Evolutionary conservation across 2,888 invertebrate species (phyloP).

Genomic region (Andrena haemorrhoa): DNA sequence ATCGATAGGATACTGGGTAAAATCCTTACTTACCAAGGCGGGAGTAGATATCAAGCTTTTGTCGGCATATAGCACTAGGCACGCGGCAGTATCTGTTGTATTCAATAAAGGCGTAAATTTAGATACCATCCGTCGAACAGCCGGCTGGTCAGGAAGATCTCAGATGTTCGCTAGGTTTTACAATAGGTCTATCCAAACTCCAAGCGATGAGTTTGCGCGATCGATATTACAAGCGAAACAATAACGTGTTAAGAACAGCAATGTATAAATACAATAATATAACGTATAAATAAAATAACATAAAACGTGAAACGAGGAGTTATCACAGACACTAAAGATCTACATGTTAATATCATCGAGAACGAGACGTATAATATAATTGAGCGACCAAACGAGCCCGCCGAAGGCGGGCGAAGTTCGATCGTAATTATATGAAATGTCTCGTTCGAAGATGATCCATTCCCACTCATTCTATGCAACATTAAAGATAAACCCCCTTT

Average conservation of each 20-base stretch:
- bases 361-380: background rate
- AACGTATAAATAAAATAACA: too few species aligned
- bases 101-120: background rate
- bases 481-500: too few species aligned
- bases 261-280: too few species aligned
- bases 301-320: too few species aligned
- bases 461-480: too few species aligned
- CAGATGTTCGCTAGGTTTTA: background rate
- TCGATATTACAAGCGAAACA: too few species aligned
- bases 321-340: background rate
- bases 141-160: background rate
- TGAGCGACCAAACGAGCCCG: too few species aligned
- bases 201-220: too few species aligned
- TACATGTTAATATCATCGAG: background rate
- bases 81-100: background rate
- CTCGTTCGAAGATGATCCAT: too few species aligned
- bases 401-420: too few species aligned
- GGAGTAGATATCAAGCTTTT: background rate
- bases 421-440: too few species aligned
- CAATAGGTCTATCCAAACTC: background rate
- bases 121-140: background rate
- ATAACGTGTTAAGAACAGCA: too few species aligned
- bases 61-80: background rate
- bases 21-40: background rate
- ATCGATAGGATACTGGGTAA: background rate